Conservation (phyloP, 2,113 vertebrate genomes). For the Ahaetulla prasina region DNA sequence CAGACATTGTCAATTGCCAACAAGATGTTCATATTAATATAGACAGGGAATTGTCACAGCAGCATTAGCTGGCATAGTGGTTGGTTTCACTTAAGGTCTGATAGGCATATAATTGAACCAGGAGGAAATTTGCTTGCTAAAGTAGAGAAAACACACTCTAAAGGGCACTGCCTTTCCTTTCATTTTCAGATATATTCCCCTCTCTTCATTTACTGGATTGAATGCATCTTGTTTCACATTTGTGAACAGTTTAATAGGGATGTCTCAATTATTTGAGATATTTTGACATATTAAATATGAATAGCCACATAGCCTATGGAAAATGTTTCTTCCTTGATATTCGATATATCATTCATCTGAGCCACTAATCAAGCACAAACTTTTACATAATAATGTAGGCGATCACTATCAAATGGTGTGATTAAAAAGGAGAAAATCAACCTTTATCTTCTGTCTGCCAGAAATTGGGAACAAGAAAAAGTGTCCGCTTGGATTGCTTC, state of each 20-base stretch:
- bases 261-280: neutral
- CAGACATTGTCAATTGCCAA: conserved; percentile 9
- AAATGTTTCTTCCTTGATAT: neutral
- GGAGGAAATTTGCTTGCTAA: conserved; percentile 4
- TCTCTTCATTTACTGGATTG: neutral
- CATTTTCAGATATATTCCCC: conserved; percentile 9
- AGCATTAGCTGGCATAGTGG: neutral
- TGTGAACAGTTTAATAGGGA: neutral
- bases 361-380: neutral
- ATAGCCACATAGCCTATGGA: neutral
- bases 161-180: neutral
- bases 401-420: neutral
- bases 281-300: neutral
- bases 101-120: neutral
- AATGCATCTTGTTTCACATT: neutral
- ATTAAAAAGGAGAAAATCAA: neutral
- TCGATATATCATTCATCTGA: neutral
- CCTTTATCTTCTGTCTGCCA: neutral
- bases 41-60: neutral
- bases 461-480: neutral
- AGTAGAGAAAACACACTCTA: conserved; percentile 10
- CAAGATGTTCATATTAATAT: conserved; percentile 8
- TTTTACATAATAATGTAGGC: neutral
- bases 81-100: neutral
- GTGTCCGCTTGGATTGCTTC: neutral